These are phyloP conservation scores for Sterrhoptilus dennistouni DNA, from an alignment of 2,113 vertebrate genomes.

Conservation along the genomic window DNA sequence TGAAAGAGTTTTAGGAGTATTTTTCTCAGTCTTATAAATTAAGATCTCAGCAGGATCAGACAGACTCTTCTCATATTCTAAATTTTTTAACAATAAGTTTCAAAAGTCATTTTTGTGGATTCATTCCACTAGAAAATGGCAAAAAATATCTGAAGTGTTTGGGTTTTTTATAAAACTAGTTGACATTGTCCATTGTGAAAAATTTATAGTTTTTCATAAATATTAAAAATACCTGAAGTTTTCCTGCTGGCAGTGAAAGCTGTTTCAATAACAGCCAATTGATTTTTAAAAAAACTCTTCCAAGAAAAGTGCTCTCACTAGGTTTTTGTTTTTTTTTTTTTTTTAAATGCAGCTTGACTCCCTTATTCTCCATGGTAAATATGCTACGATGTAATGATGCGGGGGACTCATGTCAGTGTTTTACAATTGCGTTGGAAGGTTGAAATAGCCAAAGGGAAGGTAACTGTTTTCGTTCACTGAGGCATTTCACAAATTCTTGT, in stretches of 20 bases:
- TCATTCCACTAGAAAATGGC: background rate
- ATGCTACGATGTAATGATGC: background rate
- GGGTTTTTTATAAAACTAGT: background rate
- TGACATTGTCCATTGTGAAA: background rate
- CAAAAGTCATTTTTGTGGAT: background rate
- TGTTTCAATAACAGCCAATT: background rate
- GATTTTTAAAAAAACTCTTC: background rate
- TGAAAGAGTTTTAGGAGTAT: background rate
- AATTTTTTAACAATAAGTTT: background rate
- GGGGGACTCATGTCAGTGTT: background rate
- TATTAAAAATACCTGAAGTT: background rate
- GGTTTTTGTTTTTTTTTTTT: no score
- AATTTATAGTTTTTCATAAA: background rate
- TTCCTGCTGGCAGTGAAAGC: background rate
- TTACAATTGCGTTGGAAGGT: background rate
- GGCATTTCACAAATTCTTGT: background rate
- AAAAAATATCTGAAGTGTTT: background rate
- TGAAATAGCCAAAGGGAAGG: background rate
- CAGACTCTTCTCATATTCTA: background rate
- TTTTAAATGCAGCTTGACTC: background rate
- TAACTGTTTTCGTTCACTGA: background rate
- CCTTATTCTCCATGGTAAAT: background rate
- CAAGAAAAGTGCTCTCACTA: background rate
- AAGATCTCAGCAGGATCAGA: background rate
- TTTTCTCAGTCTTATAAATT: background rate